Evolutionary conservation across 2,888 invertebrate species (phyloP), one percentile per base, ranked within the genome.

Genomic region (Terebella lapidaria): DNA sequence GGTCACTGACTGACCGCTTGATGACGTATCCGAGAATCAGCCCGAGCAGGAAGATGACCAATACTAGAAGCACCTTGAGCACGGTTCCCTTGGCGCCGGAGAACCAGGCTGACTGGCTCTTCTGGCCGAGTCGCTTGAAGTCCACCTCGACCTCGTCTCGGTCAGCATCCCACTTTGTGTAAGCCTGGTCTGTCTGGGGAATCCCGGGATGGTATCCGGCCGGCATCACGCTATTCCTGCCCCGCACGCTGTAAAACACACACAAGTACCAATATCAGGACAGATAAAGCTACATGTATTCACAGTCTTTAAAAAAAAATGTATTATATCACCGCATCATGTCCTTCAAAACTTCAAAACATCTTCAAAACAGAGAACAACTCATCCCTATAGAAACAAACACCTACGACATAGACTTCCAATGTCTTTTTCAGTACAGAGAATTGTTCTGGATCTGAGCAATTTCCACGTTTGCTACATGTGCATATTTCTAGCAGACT

Each of bases 111-210:
- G 15, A 49, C 24, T 22, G 10, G 18, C 24, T 10, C 18, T 24
- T 24, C 5, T 5, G n/a, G 22, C 61, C 67, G 45, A 67, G 35
- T 47, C 58, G 56, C 54, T 67, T 64, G 63, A 65, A 67, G 42
- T 67, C 67, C 52, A 67, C 67, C 26, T 59, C 64, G 24, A 66
- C 62, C 54, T 67, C 66, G n/a, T 67, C 67, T 46, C 59, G 62
- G 58, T 65, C 67, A 15, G 63, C 53, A 46, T 67, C 67, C 61
- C 67, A 67, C 56, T 65, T 66, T 22, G 62, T 66, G 59, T 61
- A 67, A 25, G 66, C 60, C 60, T 65, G 62, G 27, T 55, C 22
- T 4, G 10, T 24, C 22, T 59, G 62, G 25, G 64, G 62, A 42
- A 66, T 58, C 10, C 63, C 65, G 20, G 63, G 57, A 51, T 60